Base-by-base conservation (phyloP, 2,888 invertebrate genomes). In the Nebria salina region DNA sequence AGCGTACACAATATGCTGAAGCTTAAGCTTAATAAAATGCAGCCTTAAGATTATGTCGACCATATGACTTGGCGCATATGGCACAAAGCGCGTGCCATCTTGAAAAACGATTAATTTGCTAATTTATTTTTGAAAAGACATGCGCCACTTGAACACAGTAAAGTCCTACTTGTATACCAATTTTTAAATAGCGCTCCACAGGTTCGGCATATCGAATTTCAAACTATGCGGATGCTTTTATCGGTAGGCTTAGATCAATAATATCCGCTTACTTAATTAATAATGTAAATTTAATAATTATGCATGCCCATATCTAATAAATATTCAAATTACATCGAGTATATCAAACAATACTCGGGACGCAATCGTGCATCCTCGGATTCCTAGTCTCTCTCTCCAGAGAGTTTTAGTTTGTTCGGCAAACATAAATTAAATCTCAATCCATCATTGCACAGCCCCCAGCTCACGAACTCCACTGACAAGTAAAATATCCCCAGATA, bases 371-470 rank as follows among this genome's bases (percentile, higher is more conserved):
- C n/a, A 43, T 20, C 68, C 3, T 3, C 68, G 68, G 20, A 68
- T 68, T 26, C 68, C 11, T 5, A 26, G 68, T 7, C 68, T n/a
- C n/a, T 66, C 66, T 78, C 78, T 73, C n/a, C 65, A 66, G 74
- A 72, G 73, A 81, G 76, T 72, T 81, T 74, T 76, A 81, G 81
- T 81, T 81, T 81, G 76, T 81, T 81, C 76, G 81, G 72, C 81
- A 81, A 81, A 81, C 81, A 81, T 81, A 81, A 81, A 81, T 81
- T 81, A 81, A 81, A 81, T 81, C 73, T 81, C 81, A 68, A 81
- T 81, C 81, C 76, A 81, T 81, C 81, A 81, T 76, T 81, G 79
- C 68, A 68, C 75, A 70, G 68, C 74, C 65, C 20, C 6, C 64
- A 65, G 34, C 25, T n/a, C 43, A 68, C 79, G 73, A 74, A 79